Evolutionary conservation across 2,113 vertebrate genomes (phyloP), one percentile per base, ranked within the genome.

Genomic region (Jacana jacana): DNA sequence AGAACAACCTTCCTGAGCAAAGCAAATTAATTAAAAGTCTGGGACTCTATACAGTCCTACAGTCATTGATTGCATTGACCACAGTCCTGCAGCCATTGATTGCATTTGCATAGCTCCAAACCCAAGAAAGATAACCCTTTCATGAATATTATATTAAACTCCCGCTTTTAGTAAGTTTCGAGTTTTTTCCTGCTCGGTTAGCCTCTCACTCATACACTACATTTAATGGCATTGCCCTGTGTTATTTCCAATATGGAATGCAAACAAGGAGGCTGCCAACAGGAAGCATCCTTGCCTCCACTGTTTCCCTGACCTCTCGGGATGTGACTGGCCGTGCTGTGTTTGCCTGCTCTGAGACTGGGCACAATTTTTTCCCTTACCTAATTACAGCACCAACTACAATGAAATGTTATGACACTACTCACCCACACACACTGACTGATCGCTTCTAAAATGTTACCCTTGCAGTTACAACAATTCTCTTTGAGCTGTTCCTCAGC

Each of bases 241-340:
- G 40, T 44, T 71, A 49, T 68, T 81, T 73, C n/a, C 25, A 72
- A 3, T 5, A 71, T 2, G 31, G 58, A 91, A 93, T 18, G 48
- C 20, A 55, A 89, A 84, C 13, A 15, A 57, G 27, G 35, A 28
- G 54, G 37, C 18, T 58, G 24, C 19, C 68, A 68, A 28, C 13
- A 78, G 30, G 46, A 37, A 87, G 66, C 64, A 69, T 42, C 55
- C 57, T 57, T 0, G 0, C 15, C 52, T 42, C 79, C 66, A 71
- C 55, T 23, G 20, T 3, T 40, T 13, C 24, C 1, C 40, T 31
- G 31, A 37, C 31, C 8, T 9, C n/a, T 6, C 0, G 5, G 54
- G 27, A 64, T 33, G 39, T 28, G 37, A 77, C 61, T 4, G 1
- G 7, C 48, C 2, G 12, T 4, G 1, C 42, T 75, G n/a, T 31